Conservation (phyloP, 2,797 vertebrate genomes). For the Intellagama lesueurii region DNA sequence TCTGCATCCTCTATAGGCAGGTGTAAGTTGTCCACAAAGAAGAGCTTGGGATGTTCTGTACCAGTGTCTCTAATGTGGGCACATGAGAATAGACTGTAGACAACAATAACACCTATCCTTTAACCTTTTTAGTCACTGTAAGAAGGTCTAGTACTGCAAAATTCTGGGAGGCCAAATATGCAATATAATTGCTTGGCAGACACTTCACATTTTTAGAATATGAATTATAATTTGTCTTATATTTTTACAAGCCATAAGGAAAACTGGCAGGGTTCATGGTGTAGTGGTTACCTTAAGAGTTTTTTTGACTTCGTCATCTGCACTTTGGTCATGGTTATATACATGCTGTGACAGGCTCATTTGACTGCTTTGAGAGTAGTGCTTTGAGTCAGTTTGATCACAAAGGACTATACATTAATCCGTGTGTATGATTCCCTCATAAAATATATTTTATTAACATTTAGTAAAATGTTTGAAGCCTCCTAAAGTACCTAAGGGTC, state of each 20-base stretch:
- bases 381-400: neutral
- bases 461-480: neutral
- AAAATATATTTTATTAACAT: neutral
- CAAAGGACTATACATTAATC: neutral
- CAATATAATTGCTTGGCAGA: neutral
- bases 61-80: neutral
- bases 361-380: neutral
- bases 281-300: neutral
- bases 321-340: neutral
- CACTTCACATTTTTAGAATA: too few relatives aligned
- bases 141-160: neutral
- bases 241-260: too few relatives aligned
- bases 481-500: neutral
- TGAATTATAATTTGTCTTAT: too few relatives aligned
- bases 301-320: neutral
- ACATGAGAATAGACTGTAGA: neutral
- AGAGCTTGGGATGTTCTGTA: neutral
- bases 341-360: neutral
- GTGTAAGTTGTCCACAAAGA: neutral
- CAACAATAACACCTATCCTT: neutral
- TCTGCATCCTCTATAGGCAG: neutral
- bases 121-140: neutral
- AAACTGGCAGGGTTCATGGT: neutral
- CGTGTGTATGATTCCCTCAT: conserved; percentile 1
- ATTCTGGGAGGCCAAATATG: neutral